Evolutionary conservation across 1,140 invertebrate genomes (phyloP).

Genomic region (Drosophila hydei): DNA sequence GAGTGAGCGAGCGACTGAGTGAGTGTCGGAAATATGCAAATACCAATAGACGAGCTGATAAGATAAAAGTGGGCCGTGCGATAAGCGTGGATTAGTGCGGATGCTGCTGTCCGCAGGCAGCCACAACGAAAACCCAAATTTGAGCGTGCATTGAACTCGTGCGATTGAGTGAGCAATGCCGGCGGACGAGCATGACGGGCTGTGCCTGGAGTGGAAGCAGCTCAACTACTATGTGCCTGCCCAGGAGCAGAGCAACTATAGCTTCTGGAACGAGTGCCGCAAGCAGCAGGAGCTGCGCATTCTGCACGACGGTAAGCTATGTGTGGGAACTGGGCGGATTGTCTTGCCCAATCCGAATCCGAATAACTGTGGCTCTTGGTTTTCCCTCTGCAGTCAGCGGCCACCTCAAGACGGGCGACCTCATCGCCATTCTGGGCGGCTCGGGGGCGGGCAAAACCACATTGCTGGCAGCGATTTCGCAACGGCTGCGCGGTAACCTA

Average conservation of each 20-base stretch:
- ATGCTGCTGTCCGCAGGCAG: no score
- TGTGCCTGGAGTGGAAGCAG: conserved; percentile 81
- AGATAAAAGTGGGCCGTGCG: conserved; percentile 26
- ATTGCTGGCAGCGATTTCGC: conserved; percentile 88
- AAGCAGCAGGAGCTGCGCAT: conserved; percentile 65
- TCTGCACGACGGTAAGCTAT: conserved; percentile 66
- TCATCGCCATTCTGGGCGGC: conserved; percentile 86
- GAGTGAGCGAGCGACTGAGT: conserved; percentile 24
- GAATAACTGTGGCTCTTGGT: conserved; percentile 25
- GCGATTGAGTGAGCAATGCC: conserved; percentile 20
- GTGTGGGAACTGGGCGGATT: conserved; percentile 39
- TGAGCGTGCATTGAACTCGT: conserved; percentile 35
- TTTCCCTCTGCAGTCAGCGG: conserved; percentile 84
- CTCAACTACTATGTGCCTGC: conserved; percentile 79
- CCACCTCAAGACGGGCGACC: conserved; percentile 85
- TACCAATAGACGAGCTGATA: conserved; percentile 24
- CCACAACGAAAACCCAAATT: conserved; percentile 3
- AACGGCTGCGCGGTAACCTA: conserved; percentile 86
- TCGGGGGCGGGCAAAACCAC: conserved; percentile 91
- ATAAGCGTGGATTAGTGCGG: conserved; percentile 29
- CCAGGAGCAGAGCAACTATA: conserved; percentile 78
- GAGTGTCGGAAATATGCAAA: conserved; percentile 54
- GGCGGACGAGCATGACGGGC: conserved; percentile 21
- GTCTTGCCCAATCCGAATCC: neutral
- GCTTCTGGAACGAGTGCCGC: conserved; percentile 77